A percentile compares a stretch with the other conserved stretches of the same genome.
Conservation (phyloP, 2,113 vertebrate genomes). For the Hymenochirus boettgeri region DNA sequence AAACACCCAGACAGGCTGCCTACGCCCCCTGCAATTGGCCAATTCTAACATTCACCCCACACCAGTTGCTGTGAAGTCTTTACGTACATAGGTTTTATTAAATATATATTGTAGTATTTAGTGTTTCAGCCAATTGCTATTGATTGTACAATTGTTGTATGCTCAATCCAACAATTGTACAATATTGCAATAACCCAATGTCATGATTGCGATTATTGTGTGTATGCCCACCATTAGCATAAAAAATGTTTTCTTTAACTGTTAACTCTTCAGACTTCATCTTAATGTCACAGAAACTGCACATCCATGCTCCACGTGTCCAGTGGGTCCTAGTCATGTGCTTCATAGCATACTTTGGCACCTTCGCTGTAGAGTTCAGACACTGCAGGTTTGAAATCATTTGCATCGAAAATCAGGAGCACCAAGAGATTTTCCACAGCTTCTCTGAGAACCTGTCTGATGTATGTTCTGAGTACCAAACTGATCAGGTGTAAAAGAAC, state of each 20-base stretch:
- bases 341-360: slow-evolving; percentile 77
- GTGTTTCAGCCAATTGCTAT: no score
- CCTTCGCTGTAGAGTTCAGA: slow-evolving; percentile 85
- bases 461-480: slow-evolving; percentile 64
- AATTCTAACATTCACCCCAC: no score
- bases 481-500: slow-evolving; percentile 65
- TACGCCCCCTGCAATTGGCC: no score
- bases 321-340: slow-evolving; percentile 90
- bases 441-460: slow-evolving; percentile 66
- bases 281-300: slow-evolving; percentile 64
- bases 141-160: no score
- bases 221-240: no score
- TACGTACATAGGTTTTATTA: no score
- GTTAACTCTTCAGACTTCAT: slow-evolving; percentile 63
- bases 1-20: no score
- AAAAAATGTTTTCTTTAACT: slow-evolving; percentile 69
- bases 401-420: slow-evolving; percentile 70
- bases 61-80: no score
- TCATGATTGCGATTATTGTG: no score
- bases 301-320: slow-evolving; percentile 71
- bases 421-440: slow-evolving; percentile 65
- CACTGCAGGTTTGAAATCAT: slow-evolving; percentile 73
- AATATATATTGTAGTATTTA: no score
- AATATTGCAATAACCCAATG: no score
- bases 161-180: no score